phyloP scores from a whole-genome alignment of 30 jellyfish, hydroid and myxozoan genomes.

The Pseudorhiza aurosa region DNA sequence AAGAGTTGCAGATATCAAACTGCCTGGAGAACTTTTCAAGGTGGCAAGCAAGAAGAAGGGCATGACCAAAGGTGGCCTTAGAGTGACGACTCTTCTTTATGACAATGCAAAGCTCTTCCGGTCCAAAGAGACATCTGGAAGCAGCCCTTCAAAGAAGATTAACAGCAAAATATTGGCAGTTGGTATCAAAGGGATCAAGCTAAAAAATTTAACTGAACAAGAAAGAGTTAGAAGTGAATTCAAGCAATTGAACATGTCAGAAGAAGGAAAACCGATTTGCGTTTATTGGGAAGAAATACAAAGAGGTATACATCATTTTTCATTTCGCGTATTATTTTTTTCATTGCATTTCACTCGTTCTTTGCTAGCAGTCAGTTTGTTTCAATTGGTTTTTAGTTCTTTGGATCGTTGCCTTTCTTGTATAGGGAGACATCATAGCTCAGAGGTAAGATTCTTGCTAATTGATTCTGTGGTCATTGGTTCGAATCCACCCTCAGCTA shows the following conservation, averaged over 20 bases:
- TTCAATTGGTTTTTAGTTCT: no score
- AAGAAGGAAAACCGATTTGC: neutral
- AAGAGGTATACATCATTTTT: constrained; percentile 35
- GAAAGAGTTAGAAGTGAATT: constrained; percentile 36
- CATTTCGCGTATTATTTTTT: no score
- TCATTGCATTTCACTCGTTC: no score
- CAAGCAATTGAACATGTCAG: neutral
- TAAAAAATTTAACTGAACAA: constrained; percentile 21
- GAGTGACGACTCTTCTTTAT: constrained; percentile 29
- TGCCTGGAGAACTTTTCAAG: constrained; percentile 30
- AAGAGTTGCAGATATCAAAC: constrained; percentile 17
- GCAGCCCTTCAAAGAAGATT: neutral
- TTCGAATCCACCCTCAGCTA: no score
- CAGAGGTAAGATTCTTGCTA: no score
- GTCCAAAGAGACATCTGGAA: constrained; percentile 17
- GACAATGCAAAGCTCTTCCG: constrained; percentile 32
- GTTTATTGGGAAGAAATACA: constrained; percentile 38
- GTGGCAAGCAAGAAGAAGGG: constrained; percentile 3
- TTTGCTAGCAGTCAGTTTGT: no score
- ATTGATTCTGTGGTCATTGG: no score
- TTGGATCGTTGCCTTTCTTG: no score
- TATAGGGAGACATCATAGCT: no score
- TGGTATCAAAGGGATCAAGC: constrained; percentile 30
- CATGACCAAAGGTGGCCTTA: neutral
- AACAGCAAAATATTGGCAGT: constrained; percentile 46